Percentiles rank a stretch among this genome's conserved stretches.
These are phyloP conservation scores for Tenthredo scrophulariae DNA, from an alignment of 2,888 invertebrate genomes.

Conservation along the genomic window DNA sequence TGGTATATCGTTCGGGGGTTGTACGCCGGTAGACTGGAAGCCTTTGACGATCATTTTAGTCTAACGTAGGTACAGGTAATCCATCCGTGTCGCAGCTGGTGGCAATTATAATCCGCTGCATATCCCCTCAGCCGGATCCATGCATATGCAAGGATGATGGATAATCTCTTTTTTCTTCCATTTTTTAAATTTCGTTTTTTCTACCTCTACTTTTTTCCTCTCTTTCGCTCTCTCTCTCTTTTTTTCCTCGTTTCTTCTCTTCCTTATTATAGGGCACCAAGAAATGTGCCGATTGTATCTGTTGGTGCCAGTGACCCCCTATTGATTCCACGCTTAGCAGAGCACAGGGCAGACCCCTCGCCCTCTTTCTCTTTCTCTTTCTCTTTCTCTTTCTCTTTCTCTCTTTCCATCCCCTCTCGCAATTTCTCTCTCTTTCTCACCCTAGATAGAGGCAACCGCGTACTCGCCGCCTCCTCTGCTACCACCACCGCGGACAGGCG, in stretches of 20 bases:
- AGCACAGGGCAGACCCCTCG: slow-evolving; percentile 71
- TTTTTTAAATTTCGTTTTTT: not conserved
- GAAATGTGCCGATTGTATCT: slow-evolving; percentile 76
- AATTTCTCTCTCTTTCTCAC: slow-evolving; percentile 52
- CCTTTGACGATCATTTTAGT: slow-evolving; percentile 20
- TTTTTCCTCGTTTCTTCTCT: not conserved
- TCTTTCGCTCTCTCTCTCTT: not conserved
- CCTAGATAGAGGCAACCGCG: slow-evolving; percentile 27
- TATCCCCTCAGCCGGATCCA: not conserved
- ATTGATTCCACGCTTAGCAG: slow-evolving; percentile 75
- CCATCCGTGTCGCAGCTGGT: slow-evolving; percentile 15
- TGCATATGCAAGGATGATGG: no score
- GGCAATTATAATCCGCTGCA: slow-evolving; percentile 5
- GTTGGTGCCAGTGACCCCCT: slow-evolving; percentile 77
- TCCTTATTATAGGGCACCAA: slow-evolving; percentile 59
- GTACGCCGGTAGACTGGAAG: not conserved
- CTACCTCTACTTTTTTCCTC: not conserved
- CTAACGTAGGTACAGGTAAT: not conserved
- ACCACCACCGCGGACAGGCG: slow-evolving; percentile 15
- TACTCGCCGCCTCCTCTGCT: slow-evolving; percentile 34
- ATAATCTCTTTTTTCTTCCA: not conserved
- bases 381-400: slow-evolving; percentile 50
- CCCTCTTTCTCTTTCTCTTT: slow-evolving; percentile 53
- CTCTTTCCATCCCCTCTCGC: slow-evolving; percentile 32
- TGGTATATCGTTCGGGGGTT: not conserved